Evolutionary conservation across 2,797 vertebrate species (phyloP), one percentile per base, ranked within the genome.

Genomic region (Sebastes hopkinsi): DNA sequence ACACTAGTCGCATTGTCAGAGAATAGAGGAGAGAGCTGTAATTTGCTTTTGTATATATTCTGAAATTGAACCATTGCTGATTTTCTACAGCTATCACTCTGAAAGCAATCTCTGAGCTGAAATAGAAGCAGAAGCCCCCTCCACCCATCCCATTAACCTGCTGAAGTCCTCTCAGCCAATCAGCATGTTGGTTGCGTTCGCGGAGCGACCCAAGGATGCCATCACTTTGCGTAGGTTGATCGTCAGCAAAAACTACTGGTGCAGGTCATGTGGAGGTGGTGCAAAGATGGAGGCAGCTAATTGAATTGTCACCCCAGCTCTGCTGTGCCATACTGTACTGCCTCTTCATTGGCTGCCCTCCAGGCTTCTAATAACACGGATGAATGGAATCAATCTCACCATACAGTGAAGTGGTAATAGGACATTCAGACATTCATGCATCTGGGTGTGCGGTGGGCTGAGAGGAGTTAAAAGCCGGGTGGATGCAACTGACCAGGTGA

Each of bases 271-370:
- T 84, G 90, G 87, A 85, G 90, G 87, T 68, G 79, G 77, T 70
- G 85, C 76, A 86, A 86, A 90, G 86, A 89, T 81, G 86, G 85
- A 92, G 82, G 82, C 30, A 58, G 84, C 89, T 94, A 95, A 95
- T 93, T 94, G 92, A 94, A 95, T 94, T 94, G 92, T 95, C 92
- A 93, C 72, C 68, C 66, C 67, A 70, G 77, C 72, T 80, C 75
- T 81, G 79, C 79, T 68, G 69, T 73, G 79, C 75, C 81, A 60
- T 85, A 86, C 83, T 80, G 83, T 79, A 80, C 90, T 72, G 59
- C 82, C 78, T 81, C 66, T 80, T 88, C 86, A 84, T 67, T 94
- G 93, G 92, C 92, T 81, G 81, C 77, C 80, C 80, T 93, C 90
- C 89, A 90, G 90, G 80, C 83, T 84, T 87, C 82, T 87, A 89